Base-by-base conservation (phyloP, 2,113 vertebrate genomes). In the Hyperopisus bebe region DNA sequence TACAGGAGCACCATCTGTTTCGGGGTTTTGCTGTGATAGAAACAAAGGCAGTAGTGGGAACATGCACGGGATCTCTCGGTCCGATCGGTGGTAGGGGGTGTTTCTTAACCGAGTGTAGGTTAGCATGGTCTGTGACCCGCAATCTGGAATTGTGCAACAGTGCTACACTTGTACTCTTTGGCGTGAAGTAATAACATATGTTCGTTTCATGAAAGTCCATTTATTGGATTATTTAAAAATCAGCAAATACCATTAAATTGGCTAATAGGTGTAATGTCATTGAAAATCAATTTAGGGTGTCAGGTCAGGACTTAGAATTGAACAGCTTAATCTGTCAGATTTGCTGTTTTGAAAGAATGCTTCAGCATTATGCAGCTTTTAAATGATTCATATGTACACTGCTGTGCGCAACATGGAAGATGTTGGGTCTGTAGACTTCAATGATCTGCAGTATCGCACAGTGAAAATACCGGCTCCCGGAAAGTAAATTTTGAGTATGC, bases 31-130 rank as follows among this genome's bases (percentile, higher is more conserved):
- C 50, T 19, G 48, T 39, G 31, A 53, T 51, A 50, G 85, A 48
- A 87, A 87, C 85, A 87, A 87, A 55, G 85, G 50, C 85, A 48
- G 48, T 51, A n/a, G 39, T 84, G 74, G 74, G 74, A 31, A 21
- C 82, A n/a, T 84, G 44, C 44, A 47, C 7, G 82, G 82, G 44
- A 46, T 47, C 82, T 24, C 82, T 84, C n/a, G 44, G 82, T 21
- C 39, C 15, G 82, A 84, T 84, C 44, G 6, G 5, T 21, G 74
- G 74, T 77, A 42, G 82, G 82, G 44, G 82, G 39, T 44, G 35
- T 24, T 46, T 84, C 8, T 84, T 24, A n/a, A 47, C 44, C 19
- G 5, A 24, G 42, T 21, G 35, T 84, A 47, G 82, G 10, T 47
- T n/a, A n/a, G 42, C 44, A 47, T 46, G 39, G 8, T 3, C 39